Base-by-base conservation (phyloP, 2,797 vertebrate species). In the Argentina silus region DNA sequence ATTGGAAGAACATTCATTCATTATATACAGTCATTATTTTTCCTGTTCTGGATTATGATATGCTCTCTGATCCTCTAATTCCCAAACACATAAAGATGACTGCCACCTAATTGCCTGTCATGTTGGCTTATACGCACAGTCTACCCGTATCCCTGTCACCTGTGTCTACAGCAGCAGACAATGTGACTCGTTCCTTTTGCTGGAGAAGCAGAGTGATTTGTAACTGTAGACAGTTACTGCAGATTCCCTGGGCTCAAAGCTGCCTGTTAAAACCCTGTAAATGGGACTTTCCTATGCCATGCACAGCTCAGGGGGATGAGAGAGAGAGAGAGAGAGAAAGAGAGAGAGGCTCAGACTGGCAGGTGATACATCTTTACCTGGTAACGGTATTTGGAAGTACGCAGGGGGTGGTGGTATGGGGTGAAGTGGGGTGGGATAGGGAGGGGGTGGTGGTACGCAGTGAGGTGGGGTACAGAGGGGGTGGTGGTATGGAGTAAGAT, bases 41-140 rank as follows among this genome's bases (percentile, higher is more conserved):
- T 59, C 51, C 51, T 7, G 51, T 53, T n/a, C n/a, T 7, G 9
- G 21, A 44, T 82, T 81, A 81, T 89, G 82, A 86, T 80, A 72
- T 79, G 72, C 3, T 77, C 80, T 81, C 80, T 79, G 80, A 85
- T 88, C 87, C 78, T 69, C 81, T 76, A 83, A 84, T 82, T 59
- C 45, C 1, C 63, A 75, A 85, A 82, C 70, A 85, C 86, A 81
- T 89, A 81, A 77, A 74, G 80, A 76, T 85, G 87, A 86, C 82
- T 81, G 82, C 83, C 81, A 66, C 70, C 71, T 62, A 75, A 81
- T 75, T 74, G 68, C 65, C 67, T 77, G 59, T 51, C 76, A 72
- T 70, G 15, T 43, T 10, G 7, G 10, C 63, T n/a, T 36, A 36
- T 36, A 36, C 27, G 1, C 27, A 36, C 27, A 36, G 27, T 36